These are phyloP conservation scores for Halcyon chelicuti DNA, from an alignment of 2,797 vertebrate genomes.

Conservation along the genomic window DNA sequence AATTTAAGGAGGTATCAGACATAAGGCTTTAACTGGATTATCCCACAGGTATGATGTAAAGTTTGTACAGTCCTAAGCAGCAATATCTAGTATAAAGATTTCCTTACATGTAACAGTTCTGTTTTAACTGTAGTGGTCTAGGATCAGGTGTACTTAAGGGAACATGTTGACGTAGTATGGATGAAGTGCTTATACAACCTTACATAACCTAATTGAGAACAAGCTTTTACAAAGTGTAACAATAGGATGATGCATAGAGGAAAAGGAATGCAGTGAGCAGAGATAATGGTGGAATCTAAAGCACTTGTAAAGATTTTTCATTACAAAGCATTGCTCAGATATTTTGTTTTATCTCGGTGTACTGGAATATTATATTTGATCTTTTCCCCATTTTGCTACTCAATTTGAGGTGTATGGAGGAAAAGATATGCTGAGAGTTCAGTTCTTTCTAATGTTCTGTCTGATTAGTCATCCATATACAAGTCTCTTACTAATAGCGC, in stretches of 20 bases:
- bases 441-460: background rate
- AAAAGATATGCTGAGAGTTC: background rate
- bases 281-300: background rate
- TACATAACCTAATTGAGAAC: background rate
- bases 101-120: background rate
- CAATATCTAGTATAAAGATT: background rate
- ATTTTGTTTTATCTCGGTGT: background rate
- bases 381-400: background rate
- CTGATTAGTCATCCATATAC: background rate
- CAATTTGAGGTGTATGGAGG: background rate
- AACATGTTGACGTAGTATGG: background rate
- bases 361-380: background rate
- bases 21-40: background rate
- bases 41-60: background rate
- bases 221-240: background rate
- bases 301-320: background rate
- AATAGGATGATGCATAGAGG: background rate
- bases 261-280: background rate
- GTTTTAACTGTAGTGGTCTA: background rate
- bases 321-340: background rate
- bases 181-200: background rate
- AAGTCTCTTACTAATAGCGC: background rate
- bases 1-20: background rate
- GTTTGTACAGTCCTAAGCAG: background rate
- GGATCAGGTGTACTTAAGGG: background rate